phyloP scores from a whole-genome alignment of 2,888 invertebrate species.

The Zonitis immaculata region DNA sequence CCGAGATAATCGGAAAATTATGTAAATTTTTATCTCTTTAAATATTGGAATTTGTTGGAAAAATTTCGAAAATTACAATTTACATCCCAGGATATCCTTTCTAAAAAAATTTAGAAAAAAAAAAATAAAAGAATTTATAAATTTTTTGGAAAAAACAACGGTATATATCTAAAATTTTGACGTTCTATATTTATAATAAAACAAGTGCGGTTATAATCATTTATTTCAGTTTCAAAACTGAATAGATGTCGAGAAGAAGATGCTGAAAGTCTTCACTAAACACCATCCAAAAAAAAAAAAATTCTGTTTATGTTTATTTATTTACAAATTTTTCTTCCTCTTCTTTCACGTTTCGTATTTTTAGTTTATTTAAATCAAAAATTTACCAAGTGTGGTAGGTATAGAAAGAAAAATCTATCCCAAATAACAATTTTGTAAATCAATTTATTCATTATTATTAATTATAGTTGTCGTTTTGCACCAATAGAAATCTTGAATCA shows the following conservation, averaged over 20 bases:
- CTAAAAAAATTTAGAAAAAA: too few relatives aligned
- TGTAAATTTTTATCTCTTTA: too few relatives aligned
- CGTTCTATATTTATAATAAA: conserved; percentile 1
- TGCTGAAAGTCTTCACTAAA: background rate
- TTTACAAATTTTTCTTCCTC: background rate
- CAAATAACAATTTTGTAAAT: too few relatives aligned
- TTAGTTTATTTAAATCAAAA: too few relatives aligned
- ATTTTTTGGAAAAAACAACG: too few relatives aligned
- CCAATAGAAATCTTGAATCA: background rate
- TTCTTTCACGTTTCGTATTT: background rate
- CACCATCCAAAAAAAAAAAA: background rate
- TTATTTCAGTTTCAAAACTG: background rate
- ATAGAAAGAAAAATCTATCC: background rate
- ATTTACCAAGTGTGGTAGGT: background rate
- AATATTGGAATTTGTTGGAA: too few relatives aligned
- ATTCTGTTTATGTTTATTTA: background rate
- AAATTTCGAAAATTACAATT: too few relatives aligned
- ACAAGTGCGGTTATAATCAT: background rate
- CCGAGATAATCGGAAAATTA: too few relatives aligned
- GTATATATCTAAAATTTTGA: background rate
- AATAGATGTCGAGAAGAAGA: background rate
- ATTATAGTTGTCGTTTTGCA: background rate
- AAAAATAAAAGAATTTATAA: too few relatives aligned
- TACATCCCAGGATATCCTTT: too few relatives aligned
- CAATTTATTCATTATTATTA: background rate